phyloP scores from a whole-genome alignment of 2,797 vertebrate species.

The Hozukius guyotensis region DNA sequence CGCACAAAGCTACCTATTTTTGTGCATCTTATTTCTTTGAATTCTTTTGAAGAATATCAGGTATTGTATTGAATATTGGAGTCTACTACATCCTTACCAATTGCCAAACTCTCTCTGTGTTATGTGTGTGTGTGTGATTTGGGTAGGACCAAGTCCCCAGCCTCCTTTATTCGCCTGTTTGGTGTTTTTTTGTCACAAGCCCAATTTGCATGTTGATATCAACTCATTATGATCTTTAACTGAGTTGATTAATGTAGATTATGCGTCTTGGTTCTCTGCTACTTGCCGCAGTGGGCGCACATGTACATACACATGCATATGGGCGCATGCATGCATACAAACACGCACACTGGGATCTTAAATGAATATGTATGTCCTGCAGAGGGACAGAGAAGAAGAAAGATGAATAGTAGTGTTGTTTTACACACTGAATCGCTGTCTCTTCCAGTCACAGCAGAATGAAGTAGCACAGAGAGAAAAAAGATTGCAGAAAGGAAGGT shows the following conservation, averaged over 20 bases:
- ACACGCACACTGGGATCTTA: slow-evolving; percentile 31
- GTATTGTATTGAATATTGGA: background rate
- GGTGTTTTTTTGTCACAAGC: slow-evolving; percentile 64
- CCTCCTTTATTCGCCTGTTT: slow-evolving; percentile 47
- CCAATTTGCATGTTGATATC: slow-evolving; percentile 73
- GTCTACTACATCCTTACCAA: background rate
- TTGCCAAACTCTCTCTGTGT: background rate
- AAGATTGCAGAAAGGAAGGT: slow-evolving; percentile 21
- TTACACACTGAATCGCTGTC: slow-evolving; percentile 8
- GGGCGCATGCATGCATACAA: slow-evolving; percentile 20
- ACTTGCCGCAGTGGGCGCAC: slow-evolving; percentile 42
- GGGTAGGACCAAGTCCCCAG: slow-evolving; percentile 14
- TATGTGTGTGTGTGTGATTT: background rate
- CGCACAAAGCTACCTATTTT: background rate
- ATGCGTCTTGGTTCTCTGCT: slow-evolving; percentile 39
- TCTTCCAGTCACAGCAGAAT: slow-evolving; percentile 29
- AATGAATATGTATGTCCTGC: slow-evolving; percentile 76
- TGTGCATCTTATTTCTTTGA: background rate
- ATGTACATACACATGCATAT: slow-evolving; percentile 40
- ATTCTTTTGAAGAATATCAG: background rate
- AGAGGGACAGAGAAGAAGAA: slow-evolving; percentile 44
- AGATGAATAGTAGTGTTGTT: slow-evolving; percentile 46
- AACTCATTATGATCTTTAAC: slow-evolving; percentile 71
- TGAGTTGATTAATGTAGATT: slow-evolving; percentile 70
- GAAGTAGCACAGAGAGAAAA: slow-evolving; percentile 8